Evolutionary conservation across 1,140 invertebrate genomes (phyloP).

Genomic region (Apis laboriosa): DNA sequence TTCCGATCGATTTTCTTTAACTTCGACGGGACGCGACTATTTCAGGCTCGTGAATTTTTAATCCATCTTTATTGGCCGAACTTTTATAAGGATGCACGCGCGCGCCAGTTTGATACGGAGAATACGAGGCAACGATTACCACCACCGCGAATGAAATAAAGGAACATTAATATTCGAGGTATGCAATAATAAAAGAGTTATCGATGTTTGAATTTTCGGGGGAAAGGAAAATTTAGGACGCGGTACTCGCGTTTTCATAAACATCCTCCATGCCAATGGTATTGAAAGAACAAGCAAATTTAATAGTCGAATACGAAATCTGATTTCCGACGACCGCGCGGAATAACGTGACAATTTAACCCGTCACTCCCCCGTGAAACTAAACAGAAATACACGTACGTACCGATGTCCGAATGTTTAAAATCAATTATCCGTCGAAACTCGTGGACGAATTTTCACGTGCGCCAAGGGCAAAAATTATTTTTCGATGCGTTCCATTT

Average conservation of each 20-base stretch:
- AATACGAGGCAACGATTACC: constrained; percentile 2
- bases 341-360: not conserved
- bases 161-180: not conserved
- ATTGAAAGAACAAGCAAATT: constrained; percentile 15
- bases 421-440: constrained; percentile 4
- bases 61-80: not conserved
- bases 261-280: not conserved
- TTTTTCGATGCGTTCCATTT: not conserved
- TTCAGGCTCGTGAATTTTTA: not conserved
- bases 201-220: not conserved
- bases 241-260: constrained; percentile 1
- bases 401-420: not conserved
- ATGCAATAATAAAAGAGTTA: not conserved
- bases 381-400: not conserved
- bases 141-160: constrained; percentile 8
- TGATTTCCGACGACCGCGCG: not conserved
- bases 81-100: not conserved
- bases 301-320: not conserved
- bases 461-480: not conserved
- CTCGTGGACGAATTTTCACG: not conserved
- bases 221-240: not conserved
- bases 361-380: not conserved
- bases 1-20: too few species aligned
- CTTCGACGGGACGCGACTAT: too few species aligned
- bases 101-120: not conserved